A percentile compares a stretch with the other conserved stretches of the same genome.
Conservation (phyloP, 2,888 invertebrate genomes). For the Caenorhabditis sulstoni region DNA sequence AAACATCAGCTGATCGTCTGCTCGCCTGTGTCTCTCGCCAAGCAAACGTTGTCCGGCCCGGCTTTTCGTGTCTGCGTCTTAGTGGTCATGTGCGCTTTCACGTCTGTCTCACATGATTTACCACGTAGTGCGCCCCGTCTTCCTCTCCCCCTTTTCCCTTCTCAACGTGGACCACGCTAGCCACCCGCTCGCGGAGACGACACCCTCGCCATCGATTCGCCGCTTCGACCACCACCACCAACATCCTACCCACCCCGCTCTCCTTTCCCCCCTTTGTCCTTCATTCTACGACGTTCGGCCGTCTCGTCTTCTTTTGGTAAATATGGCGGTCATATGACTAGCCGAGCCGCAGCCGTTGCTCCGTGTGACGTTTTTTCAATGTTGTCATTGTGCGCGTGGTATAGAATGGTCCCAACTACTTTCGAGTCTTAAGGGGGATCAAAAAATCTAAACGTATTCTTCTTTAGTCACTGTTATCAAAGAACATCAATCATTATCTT, state of each 20-base stretch:
- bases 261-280: conserved; percentile 18
- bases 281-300: conserved; percentile 20
- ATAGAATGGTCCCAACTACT: too few relatives aligned
- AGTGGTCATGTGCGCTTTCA: conserved; percentile 58
- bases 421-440: too few relatives aligned
- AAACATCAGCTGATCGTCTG: conserved; percentile 60
- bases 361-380: conserved; percentile 2
- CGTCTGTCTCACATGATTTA: conserved; percentile 58
- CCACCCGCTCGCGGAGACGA: conserved; percentile 14
- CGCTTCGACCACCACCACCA: not conserved
- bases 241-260: too few relatives aligned
- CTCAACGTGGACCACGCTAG: conserved; percentile 13
- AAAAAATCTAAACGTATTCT: not conserved
- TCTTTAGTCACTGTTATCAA: conserved; percentile 4
- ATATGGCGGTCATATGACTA: conserved; percentile 45
- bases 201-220: conserved; percentile 42
- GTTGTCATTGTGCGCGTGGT: too few relatives aligned
- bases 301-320: conserved; percentile 41
- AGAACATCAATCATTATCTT: conserved; percentile 36
- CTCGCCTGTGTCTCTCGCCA: conserved; percentile 21
- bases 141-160: conserved; percentile 6
- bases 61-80: conserved; percentile 33
- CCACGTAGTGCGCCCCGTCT: conserved; percentile 37
- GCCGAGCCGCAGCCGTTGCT: not conserved
- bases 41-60: conserved; percentile 4